Evolutionary conservation across 2,113 vertebrate species (phyloP), one percentile per base, ranked within the genome.

Genomic region (Edolisoma coerulescens): DNA sequence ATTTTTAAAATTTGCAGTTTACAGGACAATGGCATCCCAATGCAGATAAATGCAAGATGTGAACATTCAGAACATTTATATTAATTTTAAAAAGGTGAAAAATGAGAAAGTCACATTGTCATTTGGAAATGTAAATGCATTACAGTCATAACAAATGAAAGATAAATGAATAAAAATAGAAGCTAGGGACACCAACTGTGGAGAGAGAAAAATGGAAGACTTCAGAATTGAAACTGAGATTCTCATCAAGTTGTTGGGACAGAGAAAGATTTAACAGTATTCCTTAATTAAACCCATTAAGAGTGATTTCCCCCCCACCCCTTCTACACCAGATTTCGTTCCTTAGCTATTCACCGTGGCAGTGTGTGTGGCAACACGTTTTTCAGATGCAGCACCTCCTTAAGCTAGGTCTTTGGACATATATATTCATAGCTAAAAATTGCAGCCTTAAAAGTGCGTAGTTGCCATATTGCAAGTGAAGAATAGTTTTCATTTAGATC

Each of bases 141-240:
- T 97, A 96, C 83, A 96, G 82, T 96, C 41, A 6, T 83, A 97
- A 90, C 67, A 96, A 92, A 92, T 95, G 84, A 96, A 82, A 87
- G 82, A 56, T 2, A 88, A 91, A 96, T 37, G 87, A 68, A 41
- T 54, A 91, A 96, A 74, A 95, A 93, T 27, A 97, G 94, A 96
- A 97, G 84, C 84, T 89, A 97, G 76, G 94, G 84, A 96, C 89
- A 91, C 42, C 76, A 94, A 93, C 91, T 92, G 83, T 95, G 93
- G 90, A 95, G 88, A 97, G 94, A 96, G 94, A 96, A 98, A 98
- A 96, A 96, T 97, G 97, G 98, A 98, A 98, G 98, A 98, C 98
- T 98, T 98, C 96, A 98, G 96, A 98, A 97, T 98, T 87, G 90
- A 94, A 94, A 97, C 93, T 23, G 70, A 96, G 84, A 97, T 95